These are phyloP conservation scores for Drosophila nasuta DNA, from an alignment of 1,140 invertebrate genomes.

Conservation along the genomic window DNA sequence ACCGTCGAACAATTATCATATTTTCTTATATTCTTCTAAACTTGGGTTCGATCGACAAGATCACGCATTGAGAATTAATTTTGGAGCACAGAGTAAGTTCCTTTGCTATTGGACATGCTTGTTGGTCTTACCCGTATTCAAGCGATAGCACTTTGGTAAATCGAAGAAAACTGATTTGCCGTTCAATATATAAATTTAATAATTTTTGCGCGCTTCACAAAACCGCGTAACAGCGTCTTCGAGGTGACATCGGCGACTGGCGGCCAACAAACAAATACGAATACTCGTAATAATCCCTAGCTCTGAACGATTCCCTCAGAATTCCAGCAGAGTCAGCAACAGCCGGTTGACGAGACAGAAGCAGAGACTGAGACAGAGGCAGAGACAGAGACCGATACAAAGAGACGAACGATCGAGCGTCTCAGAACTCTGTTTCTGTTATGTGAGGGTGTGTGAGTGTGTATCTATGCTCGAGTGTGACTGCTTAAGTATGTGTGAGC, in stretches of 20 bases:
- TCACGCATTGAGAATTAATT: not conserved
- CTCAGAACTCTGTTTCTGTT: conserved; percentile 53
- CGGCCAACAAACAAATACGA: conserved; percentile 61
- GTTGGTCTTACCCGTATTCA: conserved; percentile 22
- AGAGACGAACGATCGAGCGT: conserved; percentile 58
- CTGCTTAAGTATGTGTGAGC: conserved; percentile 31
- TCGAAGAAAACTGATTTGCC: not conserved
- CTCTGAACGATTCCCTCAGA: conserved; percentile 59
- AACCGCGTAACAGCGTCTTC: conserved; percentile 72
- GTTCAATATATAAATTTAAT: conserved; percentile 13
- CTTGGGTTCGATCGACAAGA: conserved; percentile 3
- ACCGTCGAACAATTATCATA: conserved; percentile 1
- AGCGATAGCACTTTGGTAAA: conserved; percentile 21
- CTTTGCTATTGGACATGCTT: conserved; percentile 10
- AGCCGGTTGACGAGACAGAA: conserved; percentile 40
- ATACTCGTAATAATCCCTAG: conserved; percentile 60
- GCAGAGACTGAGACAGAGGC: conserved; percentile 6
- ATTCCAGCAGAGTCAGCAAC: conserved; percentile 42
- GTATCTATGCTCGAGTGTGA: conserved; percentile 27
- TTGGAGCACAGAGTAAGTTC: not conserved
- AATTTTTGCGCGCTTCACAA: conserved; percentile 46
- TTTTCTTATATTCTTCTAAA: conserved; percentile 5
- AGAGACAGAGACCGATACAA: conserved; percentile 42
- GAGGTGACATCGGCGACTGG: conserved; percentile 78
- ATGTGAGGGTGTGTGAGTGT: conserved; percentile 25